phyloP scores from a whole-genome alignment of 2,888 invertebrate genomes.

The Dorcus parallelipipedus region DNA sequence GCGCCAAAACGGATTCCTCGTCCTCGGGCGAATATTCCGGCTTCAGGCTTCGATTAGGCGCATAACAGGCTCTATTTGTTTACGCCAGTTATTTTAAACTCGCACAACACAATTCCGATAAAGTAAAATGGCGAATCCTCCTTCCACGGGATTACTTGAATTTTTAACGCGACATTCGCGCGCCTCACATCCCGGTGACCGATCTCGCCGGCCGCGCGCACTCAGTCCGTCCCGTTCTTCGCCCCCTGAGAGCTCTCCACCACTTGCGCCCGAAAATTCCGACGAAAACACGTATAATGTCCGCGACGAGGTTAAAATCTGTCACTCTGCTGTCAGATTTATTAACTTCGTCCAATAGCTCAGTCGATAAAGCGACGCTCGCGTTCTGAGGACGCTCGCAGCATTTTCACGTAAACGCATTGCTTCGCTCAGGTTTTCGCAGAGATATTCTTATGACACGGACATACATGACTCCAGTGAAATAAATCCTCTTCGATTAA shows the following conservation, averaged over 20 bases:
- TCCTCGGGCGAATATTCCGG: neutral
- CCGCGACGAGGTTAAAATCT: conserved; percentile 18
- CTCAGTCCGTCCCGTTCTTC: neutral
- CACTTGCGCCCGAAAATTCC: conserved; percentile 4
- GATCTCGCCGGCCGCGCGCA: neutral
- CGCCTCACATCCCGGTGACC: neutral
- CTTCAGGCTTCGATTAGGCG: neutral
- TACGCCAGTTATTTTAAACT: conserved; percentile 12
- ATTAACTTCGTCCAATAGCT: conserved; percentile 12
- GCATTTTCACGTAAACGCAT: no score
- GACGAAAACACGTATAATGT: conserved; percentile 15
- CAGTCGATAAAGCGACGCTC: conserved; percentile 11
- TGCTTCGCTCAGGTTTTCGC: no score
- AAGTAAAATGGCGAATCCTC: conserved; percentile 17
- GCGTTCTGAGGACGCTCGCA: no score
- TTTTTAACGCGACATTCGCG: neutral
- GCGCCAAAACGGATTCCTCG: neutral
- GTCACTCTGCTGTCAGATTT: conserved; percentile 14
- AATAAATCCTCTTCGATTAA: no score
- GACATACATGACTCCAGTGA: no score
- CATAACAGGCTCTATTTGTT: neutral
- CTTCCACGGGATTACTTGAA: neutral
- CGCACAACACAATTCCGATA: conserved; percentile 13
- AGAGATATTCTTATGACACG: no score
- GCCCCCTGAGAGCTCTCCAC: neutral